These are phyloP conservation scores for Diadegma fenestrale DNA, from an alignment of 2,888 invertebrate species.

Conservation along the genomic window DNA sequence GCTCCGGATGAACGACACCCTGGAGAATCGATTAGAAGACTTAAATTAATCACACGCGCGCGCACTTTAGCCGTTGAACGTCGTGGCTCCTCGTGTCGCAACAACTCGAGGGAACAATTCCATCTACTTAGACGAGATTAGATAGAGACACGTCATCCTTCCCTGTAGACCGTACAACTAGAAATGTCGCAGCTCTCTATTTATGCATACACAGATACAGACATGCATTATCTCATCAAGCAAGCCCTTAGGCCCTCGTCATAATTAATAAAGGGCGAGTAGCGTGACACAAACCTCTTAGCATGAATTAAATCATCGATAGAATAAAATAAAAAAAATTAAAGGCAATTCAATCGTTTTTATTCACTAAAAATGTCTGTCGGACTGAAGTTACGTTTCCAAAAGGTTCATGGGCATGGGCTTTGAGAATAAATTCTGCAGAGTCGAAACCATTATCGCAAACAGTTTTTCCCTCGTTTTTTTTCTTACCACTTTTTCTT, in stretches of 20 bases:
- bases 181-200: conserved; percentile 5
- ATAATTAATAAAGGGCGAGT: background rate
- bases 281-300: background rate
- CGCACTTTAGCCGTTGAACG: conserved; percentile 47
- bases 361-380: background rate
- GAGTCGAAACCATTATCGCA: background rate
- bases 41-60: conserved; percentile 63
- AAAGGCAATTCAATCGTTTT: background rate
- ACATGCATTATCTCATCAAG: background rate
- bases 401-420: background rate
- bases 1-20: conserved; percentile 45
- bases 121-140: conserved; percentile 66
- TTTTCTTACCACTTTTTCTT: background rate
- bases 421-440: background rate
- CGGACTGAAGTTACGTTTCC: background rate
- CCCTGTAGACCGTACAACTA: conserved; percentile 29
- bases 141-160: conserved; percentile 57
- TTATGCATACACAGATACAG: background rate
- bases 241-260: background rate
- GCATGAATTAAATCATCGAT: background rate
- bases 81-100: conserved; percentile 46
- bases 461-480: background rate
- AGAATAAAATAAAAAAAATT: background rate
- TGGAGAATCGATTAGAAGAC: conserved; percentile 63
- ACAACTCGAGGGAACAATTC: conserved; percentile 65